Base-by-base conservation (phyloP, 2,113 vertebrate genomes). In the Tapirus terrestris region DNA sequence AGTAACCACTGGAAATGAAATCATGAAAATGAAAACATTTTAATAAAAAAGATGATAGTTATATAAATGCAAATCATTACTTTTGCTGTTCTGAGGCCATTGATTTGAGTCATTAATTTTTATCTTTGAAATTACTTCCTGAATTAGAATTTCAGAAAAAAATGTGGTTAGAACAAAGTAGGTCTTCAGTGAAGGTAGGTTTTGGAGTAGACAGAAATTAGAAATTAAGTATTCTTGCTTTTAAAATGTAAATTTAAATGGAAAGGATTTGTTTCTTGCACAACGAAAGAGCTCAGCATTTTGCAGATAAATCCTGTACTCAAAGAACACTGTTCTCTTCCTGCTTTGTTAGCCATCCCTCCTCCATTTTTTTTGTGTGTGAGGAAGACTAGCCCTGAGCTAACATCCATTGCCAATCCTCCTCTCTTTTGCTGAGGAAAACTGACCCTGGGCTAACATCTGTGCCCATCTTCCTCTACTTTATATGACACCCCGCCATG, bases 41-140 rank as follows among this genome's bases (percentile, higher is more conserved):
- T 91, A 86, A n/a, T 48, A 76, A 80, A 85, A 82, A 60, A 51
- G 9, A 48, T 33, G 7, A 33, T 63, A 80, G 8, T 70, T 70
- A 14, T 20, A 45, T 68, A 67, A 82, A 11, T 76, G 9, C 2
- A 82, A 58, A 45, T 36, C 4, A 65, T 65, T 75, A 65, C 63
- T 83, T 72, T 96, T 77, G 33, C 17, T 83, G 5, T 91, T 88
- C 17, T 83, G 76, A 63, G 39, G 43, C 7, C 11, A 67, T 9
- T 79, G 56, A 36, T 61, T 61, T 93, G 3, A 80, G 7, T 58
- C 45, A 65, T 91, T 90, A 77, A 48, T 73, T 89, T 88, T 94
- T 89, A 76, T 63, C 63, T 94, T 86, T 94, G 60, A 94, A 96
- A 76, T 85, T 31, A 89, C 77, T 96, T 5, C 17, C 80, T 90